Evolutionary conservation across 2,797 vertebrate genomes (phyloP).

Genomic region (Sorex maritimensis): DNA sequence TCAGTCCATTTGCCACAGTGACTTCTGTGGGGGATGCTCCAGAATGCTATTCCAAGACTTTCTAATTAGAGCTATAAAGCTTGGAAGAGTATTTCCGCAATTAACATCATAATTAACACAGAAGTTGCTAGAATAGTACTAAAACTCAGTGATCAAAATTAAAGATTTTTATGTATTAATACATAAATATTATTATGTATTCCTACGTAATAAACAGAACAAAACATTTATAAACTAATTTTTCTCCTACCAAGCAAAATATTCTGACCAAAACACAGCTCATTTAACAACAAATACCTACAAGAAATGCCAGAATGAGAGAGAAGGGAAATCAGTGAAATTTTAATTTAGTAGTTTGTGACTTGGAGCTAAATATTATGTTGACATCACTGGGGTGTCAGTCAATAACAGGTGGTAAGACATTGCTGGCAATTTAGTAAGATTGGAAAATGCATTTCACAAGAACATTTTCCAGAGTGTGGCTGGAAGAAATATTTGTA

Average conservation of each 20-base stretch:
- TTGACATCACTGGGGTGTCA: not conserved
- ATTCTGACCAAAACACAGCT: not conserved
- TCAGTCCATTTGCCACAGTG: not conserved
- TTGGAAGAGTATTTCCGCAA: not conserved
- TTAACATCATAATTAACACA: not conserved
- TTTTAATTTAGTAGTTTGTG: not conserved
- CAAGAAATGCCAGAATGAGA: not conserved
- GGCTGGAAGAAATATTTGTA: conserved; percentile 28
- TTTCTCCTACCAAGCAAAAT: not conserved
- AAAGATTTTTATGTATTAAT: not conserved
- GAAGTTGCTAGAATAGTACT: conserved; percentile 20
- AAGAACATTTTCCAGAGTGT: not conserved
- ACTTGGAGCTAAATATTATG: not conserved
- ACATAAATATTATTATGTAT: conserved; percentile 27
- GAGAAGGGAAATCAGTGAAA: not conserved
- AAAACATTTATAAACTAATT: conserved; percentile 25
- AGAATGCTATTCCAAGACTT: not conserved
- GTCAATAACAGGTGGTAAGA: conserved; percentile 19
- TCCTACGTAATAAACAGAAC: not conserved
- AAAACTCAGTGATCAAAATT: conserved; percentile 17
- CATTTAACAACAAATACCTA: not conserved
- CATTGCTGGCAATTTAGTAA: conserved; percentile 36
- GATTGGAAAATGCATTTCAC: not conserved
- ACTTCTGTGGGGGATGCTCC: not conserved
- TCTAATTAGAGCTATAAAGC: conserved; percentile 11